Evolutionary conservation across 2,888 invertebrate species (phyloP), one percentile per base, ranked within the genome.

Genomic region (Lobophora halterata): DNA sequence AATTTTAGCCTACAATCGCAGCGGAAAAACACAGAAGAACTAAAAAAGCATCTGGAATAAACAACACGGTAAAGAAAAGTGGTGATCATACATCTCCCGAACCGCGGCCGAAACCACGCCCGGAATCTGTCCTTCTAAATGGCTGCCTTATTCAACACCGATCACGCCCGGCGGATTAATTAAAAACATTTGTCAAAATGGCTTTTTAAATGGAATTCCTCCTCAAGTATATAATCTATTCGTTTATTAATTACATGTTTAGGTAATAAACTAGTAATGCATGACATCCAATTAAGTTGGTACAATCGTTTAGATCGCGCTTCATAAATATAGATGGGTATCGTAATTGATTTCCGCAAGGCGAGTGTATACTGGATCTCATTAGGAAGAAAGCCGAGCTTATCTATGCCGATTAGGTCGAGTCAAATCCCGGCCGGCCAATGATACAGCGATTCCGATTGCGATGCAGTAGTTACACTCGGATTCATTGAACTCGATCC

Each of bases 401-500:
- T 63, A 66, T 65, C 57, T 57, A 25, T 18, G 20, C 26, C 11
- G 18, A 26, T 21, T 21, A 62, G 50, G 52, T 56, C 58, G 54
- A 62, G n/a, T n/a, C 65, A 62, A 61, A 65, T 67, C 33, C 3
- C 11, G 28, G 21, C 46, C 55, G 64, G 49, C 61, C 61, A 68
- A 64, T 71, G 71, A 71, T 71, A 66, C 65, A 58, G 61, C 55
- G 71, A 75, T 79, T 73, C n/a, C n/a, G n/a, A n/a, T n/a, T 69
- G 71, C n/a, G 77, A 79, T 75, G 61, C 64, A 56, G 65, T 63
- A n/a, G n/a, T n/a, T n/a, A 63, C 68, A 62, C 61, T 63, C 50
- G 69, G 74, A 79, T 79, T 75, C 87, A 80, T 81, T 86, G 87
- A 86, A 86, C 87, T 79, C 86, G 63, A 68, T 60, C 71, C 72